Percentiles rank a stretch among this genome's conserved stretches.
Conservation (phyloP, 2,113 vertebrate genomes). For the Hydrolagus affinis region DNA sequence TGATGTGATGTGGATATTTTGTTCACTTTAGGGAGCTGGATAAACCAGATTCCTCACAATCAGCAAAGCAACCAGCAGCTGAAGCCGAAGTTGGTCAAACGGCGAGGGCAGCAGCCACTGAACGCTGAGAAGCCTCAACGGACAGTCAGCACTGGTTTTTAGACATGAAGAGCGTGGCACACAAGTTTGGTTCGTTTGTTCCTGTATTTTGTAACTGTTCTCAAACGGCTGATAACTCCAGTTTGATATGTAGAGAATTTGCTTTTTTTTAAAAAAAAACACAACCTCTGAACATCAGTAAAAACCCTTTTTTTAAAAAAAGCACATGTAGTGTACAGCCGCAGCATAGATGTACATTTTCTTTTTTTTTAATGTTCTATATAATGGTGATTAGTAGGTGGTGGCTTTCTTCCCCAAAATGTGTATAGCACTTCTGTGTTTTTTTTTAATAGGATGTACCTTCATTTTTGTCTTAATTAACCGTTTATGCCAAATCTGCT, state of each 20-base stretch:
- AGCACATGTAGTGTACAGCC: background rate
- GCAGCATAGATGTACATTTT: slow-evolving; percentile 23
- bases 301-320: background rate
- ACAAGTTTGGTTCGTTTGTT: slow-evolving; percentile 2
- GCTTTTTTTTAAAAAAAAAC: background rate
- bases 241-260: slow-evolving; percentile 16
- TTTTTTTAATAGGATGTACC: background rate
- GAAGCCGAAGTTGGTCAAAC: background rate
- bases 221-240: too few relatives aligned
- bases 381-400: background rate
- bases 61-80: background rate
- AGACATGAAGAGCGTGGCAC: background rate
- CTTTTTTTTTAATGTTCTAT: background rate
- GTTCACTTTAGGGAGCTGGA: slow-evolving; percentile 14
- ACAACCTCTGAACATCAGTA: background rate
- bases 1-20: background rate
- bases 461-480: slow-evolving; percentile 8
- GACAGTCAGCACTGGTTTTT: background rate
- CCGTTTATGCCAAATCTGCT: slow-evolving; percentile 20
- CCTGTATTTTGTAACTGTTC: slow-evolving; percentile 23
- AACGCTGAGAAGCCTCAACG: background rate
- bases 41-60: background rate
- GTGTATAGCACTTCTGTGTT: slow-evolving; percentile 26
- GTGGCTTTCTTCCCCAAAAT: background rate
- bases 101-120: background rate